Percentiles rank a stretch among this genome's conserved stretches.
phyloP scores from a whole-genome alignment of 2,888 invertebrate genomes.

The Cremastinae sp. region DNA sequence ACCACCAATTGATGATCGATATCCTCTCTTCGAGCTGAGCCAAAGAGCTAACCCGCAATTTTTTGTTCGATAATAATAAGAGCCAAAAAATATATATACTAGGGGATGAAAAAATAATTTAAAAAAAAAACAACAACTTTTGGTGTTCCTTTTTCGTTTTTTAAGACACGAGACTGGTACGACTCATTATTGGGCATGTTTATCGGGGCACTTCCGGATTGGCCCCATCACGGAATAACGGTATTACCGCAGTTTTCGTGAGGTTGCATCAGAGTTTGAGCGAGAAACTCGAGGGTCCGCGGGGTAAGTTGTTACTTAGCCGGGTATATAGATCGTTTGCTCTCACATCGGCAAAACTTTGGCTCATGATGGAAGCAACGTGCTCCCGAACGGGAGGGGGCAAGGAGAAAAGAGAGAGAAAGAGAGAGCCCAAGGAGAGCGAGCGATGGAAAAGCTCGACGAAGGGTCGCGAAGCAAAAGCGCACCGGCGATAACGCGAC shows the following conservation, averaged over 20 bases:
- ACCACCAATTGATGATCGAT: too few relatives aligned
- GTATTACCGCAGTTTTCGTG: slow-evolving; percentile 28
- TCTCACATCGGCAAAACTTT: slow-evolving; percentile 65
- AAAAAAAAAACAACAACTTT: too few relatives aligned
- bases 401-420: slow-evolving; percentile 23
- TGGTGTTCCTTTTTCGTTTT: too few relatives aligned
- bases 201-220: slow-evolving; percentile 1
- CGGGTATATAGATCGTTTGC: slow-evolving; percentile 58
- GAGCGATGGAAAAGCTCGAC: slow-evolving; percentile 19
- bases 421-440: slow-evolving; percentile 32
- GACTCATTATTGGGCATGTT: slow-evolving; percentile 1
- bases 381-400: slow-evolving; percentile 6
- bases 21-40: too few relatives aligned
- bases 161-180: too few relatives aligned
- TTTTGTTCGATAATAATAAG: too few relatives aligned
- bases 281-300: slow-evolving; percentile 25
- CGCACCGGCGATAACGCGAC: slow-evolving; percentile 64
- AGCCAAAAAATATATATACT: background rate
- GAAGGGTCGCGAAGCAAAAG: slow-evolving; percentile 48
- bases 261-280: slow-evolving; percentile 43
- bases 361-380: slow-evolving; percentile 64
- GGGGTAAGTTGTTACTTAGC: slow-evolving; percentile 50
- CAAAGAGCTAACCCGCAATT: too few relatives aligned
- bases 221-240: slow-evolving; percentile 12
- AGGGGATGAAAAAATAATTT: too few relatives aligned